Base-by-base conservation (phyloP, 2,797 vertebrate genomes). In the Syngnathus rostellatus region DNA sequence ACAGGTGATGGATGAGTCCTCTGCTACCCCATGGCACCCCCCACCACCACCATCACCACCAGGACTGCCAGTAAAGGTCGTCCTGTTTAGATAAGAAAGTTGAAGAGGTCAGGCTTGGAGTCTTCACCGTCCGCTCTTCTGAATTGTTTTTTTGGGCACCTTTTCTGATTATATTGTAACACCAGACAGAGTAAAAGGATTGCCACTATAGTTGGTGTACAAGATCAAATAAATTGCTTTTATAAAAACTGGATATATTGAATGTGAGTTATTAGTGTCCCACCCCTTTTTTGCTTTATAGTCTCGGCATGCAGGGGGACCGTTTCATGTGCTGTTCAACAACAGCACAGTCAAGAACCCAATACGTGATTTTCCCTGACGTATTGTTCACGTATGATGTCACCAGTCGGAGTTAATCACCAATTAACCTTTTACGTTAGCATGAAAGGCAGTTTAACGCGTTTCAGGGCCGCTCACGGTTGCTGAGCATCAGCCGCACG, bases 1-100 rank as follows among this genome's bases (percentile, higher is more conserved):
- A 2, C 64, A 16, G 17, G 78, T 86, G 85, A 88, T 81, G 81
- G 83, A 86, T 81, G 77, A 69, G 48, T 76, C 71, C 79, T 75
- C 74, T 68, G 77, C 72, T 17, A 57, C 6, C 17, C 55, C 12
- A 17, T 64, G 67, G 63, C 76, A 77, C 74, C 73, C 12, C 64
- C 72, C 73, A 62, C 16, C 0, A 2, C 64, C 76, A 77, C 74
- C 73, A 73, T 41, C 12, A 62, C 72, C 73, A 62, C 16, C 0
- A 2, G 55, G 59, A 70, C 64, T 63, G 31, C 68, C 78, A 74
- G 72, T 77, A 66, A 54, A 31, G 46, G 63, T 16, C 0, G 2
- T 46, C 61, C 51, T 79, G 74, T 81, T 85, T 77, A 69, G 78
- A 80, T 63, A 71, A 68, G 66, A 55, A 68, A 75, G 53, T 25